Evolutionary conservation across 37 sponge, comb jelly and placozoan genomes (phyloP).

Genomic region (Amphimedon queenslandica): DNA sequence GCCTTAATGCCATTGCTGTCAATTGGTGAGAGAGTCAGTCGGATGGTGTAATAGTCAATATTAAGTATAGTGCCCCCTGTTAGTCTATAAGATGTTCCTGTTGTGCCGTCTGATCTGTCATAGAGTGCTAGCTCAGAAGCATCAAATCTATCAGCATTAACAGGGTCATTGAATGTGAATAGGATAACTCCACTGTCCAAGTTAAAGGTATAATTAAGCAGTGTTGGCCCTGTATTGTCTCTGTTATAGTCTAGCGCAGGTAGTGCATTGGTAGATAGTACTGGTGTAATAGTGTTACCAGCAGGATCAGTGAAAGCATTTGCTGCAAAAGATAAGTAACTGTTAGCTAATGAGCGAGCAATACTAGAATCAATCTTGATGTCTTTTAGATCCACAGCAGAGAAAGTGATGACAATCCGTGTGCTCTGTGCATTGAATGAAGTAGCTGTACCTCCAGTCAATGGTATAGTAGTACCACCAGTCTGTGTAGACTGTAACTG

Average conservation of each 20-base stretch:
- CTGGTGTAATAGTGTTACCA: slow-evolving; percentile 45
- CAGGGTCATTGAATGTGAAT: slow-evolving; percentile 78
- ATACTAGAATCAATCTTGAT: slow-evolving; percentile 58
- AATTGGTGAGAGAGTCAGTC: slow-evolving; percentile 22
- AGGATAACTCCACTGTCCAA: slow-evolving; percentile 39
- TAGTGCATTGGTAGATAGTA: slow-evolving; percentile 1
- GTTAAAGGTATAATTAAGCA: slow-evolving; percentile 50
- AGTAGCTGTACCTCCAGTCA: slow-evolving; percentile 40
- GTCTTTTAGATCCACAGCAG: slow-evolving; percentile 41
- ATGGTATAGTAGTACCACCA: slow-evolving; percentile 31
- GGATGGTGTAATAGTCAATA: slow-evolving; percentile 40
- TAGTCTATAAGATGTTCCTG: slow-evolving; percentile 29
- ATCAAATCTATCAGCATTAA: slow-evolving; percentile 47
- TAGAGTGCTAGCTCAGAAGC: slow-evolving; percentile 62
- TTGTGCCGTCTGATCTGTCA: slow-evolving; percentile 20
- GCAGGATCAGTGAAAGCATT: slow-evolving; percentile 76
- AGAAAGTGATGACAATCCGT: slow-evolving; percentile 42
- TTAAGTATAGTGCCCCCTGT: slow-evolving; percentile 34
- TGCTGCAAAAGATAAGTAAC: slow-evolving; percentile 41
- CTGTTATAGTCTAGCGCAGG: slow-evolving; percentile 19
- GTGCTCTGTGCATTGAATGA: slow-evolving; percentile 34
- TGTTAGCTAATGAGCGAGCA: slow-evolving; percentile 13
- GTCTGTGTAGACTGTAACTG: slow-evolving; percentile 33
- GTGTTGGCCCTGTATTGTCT: slow-evolving; percentile 48
- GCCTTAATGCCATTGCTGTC: slow-evolving; percentile 69